Evolutionary conservation across 2,113 vertebrate species (phyloP).

Genomic region (Thunnus maccoyii): DNA sequence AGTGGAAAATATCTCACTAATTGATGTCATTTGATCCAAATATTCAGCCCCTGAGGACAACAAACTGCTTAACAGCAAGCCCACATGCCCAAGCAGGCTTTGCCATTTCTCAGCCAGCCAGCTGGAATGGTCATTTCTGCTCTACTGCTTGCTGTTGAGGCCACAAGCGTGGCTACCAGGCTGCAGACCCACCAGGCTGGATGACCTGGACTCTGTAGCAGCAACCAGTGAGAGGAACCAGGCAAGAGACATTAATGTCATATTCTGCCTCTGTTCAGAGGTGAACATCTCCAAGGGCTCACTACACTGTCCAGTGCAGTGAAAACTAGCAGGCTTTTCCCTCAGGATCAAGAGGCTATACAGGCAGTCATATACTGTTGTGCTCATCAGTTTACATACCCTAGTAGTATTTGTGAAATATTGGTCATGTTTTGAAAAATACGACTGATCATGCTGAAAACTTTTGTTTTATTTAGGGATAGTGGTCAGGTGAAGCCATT

Average conservation of each 20-base stretch:
- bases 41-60: conserved; percentile 58
- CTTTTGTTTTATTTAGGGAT: no score
- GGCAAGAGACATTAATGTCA: conserved; percentile 36
- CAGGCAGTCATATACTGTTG: background rate
- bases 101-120: conserved; percentile 71
- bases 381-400: no score
- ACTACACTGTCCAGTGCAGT: background rate
- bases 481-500: no score
- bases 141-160: conserved; percentile 51
- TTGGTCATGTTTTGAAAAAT: no score
- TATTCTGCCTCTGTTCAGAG: conserved; percentile 14
- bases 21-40: conserved; percentile 71
- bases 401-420: no score
- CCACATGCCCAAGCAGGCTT: conserved; percentile 67
- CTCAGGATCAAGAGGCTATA: background rate
- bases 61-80: conserved; percentile 48
- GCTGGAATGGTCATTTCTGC: conserved; percentile 76
- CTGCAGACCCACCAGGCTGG: conserved; percentile 50
- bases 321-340: conserved; percentile 6
- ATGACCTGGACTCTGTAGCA: conserved; percentile 51
- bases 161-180: conserved; percentile 52
- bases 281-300: conserved; percentile 28
- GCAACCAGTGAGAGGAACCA: conserved; percentile 40
- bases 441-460: no score
- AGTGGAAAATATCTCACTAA: conserved; percentile 62